Percentiles rank a stretch among this genome's conserved stretches.
phyloP scores from a whole-genome alignment of 2,113 vertebrate genomes.

The Gracilinanus agilis region DNA sequence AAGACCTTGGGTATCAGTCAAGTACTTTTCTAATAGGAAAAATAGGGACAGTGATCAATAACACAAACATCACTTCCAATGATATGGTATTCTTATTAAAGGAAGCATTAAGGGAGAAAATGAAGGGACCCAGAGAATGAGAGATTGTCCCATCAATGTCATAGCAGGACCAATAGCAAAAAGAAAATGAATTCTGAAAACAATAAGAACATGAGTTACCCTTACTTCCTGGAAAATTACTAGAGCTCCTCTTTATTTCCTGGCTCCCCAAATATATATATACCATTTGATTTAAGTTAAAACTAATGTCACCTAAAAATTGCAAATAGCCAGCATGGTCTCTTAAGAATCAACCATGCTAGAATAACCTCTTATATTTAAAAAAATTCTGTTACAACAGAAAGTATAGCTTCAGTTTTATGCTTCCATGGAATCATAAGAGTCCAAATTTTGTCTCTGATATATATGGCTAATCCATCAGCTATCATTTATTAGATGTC shows the following conservation, averaged over 20 bases:
- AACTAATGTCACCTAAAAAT: background rate
- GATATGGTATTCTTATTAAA: background rate
- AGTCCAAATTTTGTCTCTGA: no score
- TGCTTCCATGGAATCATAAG: no score
- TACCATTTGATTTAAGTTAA: background rate
- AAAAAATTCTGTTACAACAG: no score
- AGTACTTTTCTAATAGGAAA: background rate
- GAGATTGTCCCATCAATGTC: background rate
- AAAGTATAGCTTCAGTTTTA: no score
- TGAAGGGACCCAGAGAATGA: background rate
- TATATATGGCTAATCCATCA: no score
- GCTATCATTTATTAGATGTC: no score
- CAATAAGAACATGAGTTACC: background rate
- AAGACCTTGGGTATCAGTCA: background rate
- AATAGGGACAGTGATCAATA: background rate
- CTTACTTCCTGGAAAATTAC: background rate
- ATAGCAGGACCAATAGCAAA: background rate
- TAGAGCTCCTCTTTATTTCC: no score
- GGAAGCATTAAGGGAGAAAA: background rate
- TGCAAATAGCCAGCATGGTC: background rate
- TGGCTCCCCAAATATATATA: no score
- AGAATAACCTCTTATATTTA: background rate
- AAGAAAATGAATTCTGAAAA: background rate
- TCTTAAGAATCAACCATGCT: background rate
- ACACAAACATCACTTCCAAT: background rate